Conservation (phyloP, 2,797 vertebrate genomes). For the Epinephelus awoara region DNA sequence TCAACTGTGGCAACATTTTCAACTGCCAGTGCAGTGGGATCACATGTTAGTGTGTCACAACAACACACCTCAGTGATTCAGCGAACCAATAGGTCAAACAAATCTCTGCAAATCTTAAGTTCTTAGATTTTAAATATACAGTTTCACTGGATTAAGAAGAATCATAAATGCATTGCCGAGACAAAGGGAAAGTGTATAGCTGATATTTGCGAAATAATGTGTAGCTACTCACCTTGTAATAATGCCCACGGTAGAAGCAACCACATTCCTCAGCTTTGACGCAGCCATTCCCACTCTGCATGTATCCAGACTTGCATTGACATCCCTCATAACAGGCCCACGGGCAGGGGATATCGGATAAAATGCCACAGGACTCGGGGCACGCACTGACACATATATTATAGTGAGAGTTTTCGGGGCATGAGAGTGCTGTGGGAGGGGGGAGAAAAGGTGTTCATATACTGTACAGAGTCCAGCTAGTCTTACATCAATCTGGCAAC, state of each 20-base stretch:
- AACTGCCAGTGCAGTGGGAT: slow-evolving; percentile 20
- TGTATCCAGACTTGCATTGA: slow-evolving; percentile 77
- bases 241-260: slow-evolving; percentile 47
- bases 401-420: slow-evolving; percentile 80
- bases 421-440: slow-evolving; percentile 57
- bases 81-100: neutral
- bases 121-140: neutral
- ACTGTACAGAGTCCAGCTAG: slow-evolving; percentile 23
- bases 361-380: slow-evolving; percentile 74
- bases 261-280: slow-evolving; percentile 71
- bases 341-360: slow-evolving; percentile 58
- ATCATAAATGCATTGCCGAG: neutral
- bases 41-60: slow-evolving; percentile 45
- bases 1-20: slow-evolving; percentile 32
- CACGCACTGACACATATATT: slow-evolving; percentile 76
- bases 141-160: neutral
- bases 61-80: slow-evolving; percentile 41
- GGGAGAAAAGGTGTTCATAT: slow-evolving; percentile 9
- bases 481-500: slow-evolving; percentile 36
- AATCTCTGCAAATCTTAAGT: neutral
- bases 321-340: slow-evolving; percentile 80
- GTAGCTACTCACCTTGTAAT: slow-evolving; percentile 36
- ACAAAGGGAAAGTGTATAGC: neutral
- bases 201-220: neutral
- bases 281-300: slow-evolving; percentile 74